Percentiles rank a stretch among this genome's conserved stretches.
phyloP scores from a whole-genome alignment of 2,113 vertebrate species.

The Pyrgilauda ruficollis region DNA sequence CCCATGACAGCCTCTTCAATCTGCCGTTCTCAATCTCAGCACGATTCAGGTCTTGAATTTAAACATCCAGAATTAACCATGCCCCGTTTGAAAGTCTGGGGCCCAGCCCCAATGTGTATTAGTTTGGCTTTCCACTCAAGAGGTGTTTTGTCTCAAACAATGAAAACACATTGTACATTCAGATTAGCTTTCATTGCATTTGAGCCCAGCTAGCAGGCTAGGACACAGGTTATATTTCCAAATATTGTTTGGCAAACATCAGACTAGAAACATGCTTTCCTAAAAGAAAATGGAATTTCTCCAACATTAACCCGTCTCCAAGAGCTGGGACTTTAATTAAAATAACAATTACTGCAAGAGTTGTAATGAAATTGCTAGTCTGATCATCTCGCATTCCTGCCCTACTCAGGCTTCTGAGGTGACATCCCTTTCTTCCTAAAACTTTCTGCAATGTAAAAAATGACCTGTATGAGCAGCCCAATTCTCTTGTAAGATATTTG shows the following conservation, averaged over 20 bases:
- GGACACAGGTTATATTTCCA: not conserved
- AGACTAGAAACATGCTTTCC: not conserved
- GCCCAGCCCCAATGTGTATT: not conserved
- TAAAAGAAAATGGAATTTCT: slow-evolving; percentile 18
- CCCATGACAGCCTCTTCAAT: not conserved
- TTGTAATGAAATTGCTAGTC: not conserved
- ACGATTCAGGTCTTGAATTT: not conserved
- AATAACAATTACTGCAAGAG: not conserved
- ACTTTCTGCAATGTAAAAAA: not conserved
- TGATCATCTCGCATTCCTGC: not conserved
- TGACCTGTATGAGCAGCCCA: not conserved
- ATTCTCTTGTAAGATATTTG: not conserved
- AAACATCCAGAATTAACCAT: not conserved
- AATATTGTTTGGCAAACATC: not conserved
- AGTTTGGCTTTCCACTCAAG: not conserved
- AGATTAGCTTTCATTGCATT: not conserved
- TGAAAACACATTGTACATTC: not conserved
- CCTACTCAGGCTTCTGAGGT: not conserved
- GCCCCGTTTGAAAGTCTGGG: not conserved
- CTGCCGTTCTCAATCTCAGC: not conserved
- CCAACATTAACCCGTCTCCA: not conserved
- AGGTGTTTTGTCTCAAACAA: not conserved
- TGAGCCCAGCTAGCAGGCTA: not conserved
- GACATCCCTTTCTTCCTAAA: not conserved
- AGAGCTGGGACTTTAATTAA: slow-evolving; percentile 25